phyloP scores from a whole-genome alignment of 2,888 invertebrate species.

The Eilema depressum region DNA sequence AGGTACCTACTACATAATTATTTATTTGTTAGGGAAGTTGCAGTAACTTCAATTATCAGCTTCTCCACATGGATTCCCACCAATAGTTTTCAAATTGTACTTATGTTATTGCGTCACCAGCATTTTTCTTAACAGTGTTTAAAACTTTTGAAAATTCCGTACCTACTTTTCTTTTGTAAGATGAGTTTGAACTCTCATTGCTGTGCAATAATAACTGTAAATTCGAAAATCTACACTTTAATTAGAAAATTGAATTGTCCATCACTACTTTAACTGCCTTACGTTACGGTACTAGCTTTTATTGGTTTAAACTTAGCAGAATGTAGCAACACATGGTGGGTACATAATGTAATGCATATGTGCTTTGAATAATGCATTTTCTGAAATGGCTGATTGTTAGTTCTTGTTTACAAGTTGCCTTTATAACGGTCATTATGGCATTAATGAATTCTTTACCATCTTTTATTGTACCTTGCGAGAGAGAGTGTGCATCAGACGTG shows the following conservation, averaged over 20 bases:
- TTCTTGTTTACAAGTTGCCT: slow-evolving; percentile 32
- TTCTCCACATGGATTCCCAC: neutral
- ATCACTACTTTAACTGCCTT: neutral
- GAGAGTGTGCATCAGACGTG: neutral
- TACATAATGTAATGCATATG: neutral
- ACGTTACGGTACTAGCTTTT: neutral
- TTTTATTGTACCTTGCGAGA: neutral
- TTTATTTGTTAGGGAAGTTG: too few relatives aligned
- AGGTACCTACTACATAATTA: too few relatives aligned
- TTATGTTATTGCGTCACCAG: neutral
- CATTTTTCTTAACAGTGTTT: neutral
- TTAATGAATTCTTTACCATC: slow-evolving; percentile 37
- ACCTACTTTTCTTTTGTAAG: neutral
- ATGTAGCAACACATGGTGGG: neutral
- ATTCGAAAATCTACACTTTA: too few relatives aligned
- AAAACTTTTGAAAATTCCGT: neutral
- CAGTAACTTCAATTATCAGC: too few relatives aligned
- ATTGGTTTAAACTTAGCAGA: neutral
- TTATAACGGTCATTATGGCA: slow-evolving; percentile 33
- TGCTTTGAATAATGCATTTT: slow-evolving; percentile 27
- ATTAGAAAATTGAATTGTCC: too few relatives aligned
- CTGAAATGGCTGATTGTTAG: slow-evolving; percentile 37
- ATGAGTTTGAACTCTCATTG: neutral
- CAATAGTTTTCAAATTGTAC: neutral
- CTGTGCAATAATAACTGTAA: neutral